Base-by-base conservation (phyloP, 2,888 invertebrate genomes). In the Heliconius aoede region DNA sequence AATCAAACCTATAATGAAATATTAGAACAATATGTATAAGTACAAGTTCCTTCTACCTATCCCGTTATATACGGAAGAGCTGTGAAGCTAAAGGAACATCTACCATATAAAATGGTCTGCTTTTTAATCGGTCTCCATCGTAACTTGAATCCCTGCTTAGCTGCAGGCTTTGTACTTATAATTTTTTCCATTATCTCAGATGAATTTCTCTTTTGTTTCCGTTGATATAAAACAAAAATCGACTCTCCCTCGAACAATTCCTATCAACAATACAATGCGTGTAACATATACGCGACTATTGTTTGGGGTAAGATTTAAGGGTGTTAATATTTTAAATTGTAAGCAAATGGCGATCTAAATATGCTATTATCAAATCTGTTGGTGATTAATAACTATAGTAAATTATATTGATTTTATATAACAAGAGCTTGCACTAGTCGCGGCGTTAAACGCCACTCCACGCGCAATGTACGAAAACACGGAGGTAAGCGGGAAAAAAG, bases 181-280 rank as follows among this genome's bases (percentile, higher is more conserved):
- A 79, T 79, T 76, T 79, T 62, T 68, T 74, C 64, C 76, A 79
- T 79, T 79, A 78, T 79, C 73, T 80, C 79, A 76, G 77, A 80
- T 79, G 80, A 82, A 82, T 81, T 74, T 74, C 74, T 77, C 81
- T 75, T 81, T 81, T 82, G 83, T 83, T 76, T 79, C 67, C 68
- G 76, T 76, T 84, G 80, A 81, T 81, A 82, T 80, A 80, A 83
- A 82, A 83, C 80, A 82, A 80, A 81, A 83, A 83, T 84, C 82
- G 78, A 77, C 74, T 82, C 89, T 89, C 89, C 87, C 85, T 83
- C 86, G 83, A 89, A 91, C 91, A 87, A 91, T 91, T 87, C 85
- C 87, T 89, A 87, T 90, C 88, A 86, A 78, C 81, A 84, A 85
- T 85, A 90, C 90, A 90, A 88, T 86, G 86, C 85, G 85, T 85